Percentiles rank a stretch among this genome's conserved stretches.
Conservation (phyloP, 2,888 invertebrate species). For the Scaptodrosophila latifasciaeformis region DNA sequence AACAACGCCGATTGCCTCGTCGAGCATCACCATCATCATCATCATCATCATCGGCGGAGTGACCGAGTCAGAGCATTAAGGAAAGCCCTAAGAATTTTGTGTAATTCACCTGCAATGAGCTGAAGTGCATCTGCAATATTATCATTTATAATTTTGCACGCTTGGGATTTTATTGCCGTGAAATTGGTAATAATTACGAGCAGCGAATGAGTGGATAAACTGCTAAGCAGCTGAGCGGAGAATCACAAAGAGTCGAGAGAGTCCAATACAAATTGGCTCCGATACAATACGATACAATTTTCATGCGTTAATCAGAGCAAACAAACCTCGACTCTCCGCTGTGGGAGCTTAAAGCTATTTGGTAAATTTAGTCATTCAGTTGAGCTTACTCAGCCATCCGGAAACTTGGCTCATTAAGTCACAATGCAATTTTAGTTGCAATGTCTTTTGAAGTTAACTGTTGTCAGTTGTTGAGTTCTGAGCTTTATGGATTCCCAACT, state of each 20-base stretch:
- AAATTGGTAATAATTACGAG: slow-evolving; percentile 70
- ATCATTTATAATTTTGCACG: slow-evolving; percentile 66
- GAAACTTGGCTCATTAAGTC: too few species aligned
- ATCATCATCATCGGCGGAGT: too few species aligned
- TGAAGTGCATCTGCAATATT: slow-evolving; percentile 41
- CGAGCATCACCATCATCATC: too few species aligned
- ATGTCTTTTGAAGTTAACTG: not conserved
- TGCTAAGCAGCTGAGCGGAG: slow-evolving; percentile 7
- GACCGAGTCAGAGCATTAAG: too few species aligned
- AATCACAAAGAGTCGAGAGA: too few species aligned
- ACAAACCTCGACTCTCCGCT: not conserved
- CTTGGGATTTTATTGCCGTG: slow-evolving; percentile 70
- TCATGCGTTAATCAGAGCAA: slow-evolving; percentile 30
- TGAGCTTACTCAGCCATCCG: too few species aligned
- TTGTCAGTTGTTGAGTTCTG: not conserved
- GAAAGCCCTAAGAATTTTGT: too few species aligned
- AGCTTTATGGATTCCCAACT: not conserved
- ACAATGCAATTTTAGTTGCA: slow-evolving; percentile 7
- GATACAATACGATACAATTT: slow-evolving; percentile 15
- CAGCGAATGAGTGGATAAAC: slow-evolving; percentile 21
- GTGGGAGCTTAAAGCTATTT: too few species aligned
- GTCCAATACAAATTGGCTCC: too few species aligned
- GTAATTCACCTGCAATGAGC: slow-evolving; percentile 50
- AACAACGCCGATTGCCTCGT: slow-evolving; percentile 4
- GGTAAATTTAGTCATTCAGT: too few species aligned